These are phyloP conservation scores for Heterohyrax brucei DNA, from an alignment of 2,797 vertebrate genomes.

Conservation along the genomic window DNA sequence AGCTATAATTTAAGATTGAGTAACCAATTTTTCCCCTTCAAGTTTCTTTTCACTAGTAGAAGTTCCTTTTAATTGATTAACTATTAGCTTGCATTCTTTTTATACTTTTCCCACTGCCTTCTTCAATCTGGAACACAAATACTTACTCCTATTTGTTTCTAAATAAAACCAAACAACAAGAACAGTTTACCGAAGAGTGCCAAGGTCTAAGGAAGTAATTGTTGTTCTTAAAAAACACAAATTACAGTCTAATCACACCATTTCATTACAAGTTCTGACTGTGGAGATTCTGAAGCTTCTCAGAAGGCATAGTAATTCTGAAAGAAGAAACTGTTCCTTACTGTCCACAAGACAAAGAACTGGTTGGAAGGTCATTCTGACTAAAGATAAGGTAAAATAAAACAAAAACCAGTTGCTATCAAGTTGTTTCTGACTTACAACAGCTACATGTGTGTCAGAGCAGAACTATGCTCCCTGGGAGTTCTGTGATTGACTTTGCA, in stretches of 20 bases:
- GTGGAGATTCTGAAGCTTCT: neutral
- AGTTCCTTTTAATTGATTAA: neutral
- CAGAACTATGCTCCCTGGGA: no score
- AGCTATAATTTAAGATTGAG: neutral
- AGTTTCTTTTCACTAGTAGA: neutral
- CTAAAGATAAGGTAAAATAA: neutral
- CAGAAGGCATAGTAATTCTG: no score
- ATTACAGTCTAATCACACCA: neutral
- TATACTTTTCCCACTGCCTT: neutral
- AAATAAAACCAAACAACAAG: neutral
- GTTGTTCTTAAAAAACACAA: neutral
- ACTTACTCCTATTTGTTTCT: neutral
- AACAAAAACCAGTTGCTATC: neutral
- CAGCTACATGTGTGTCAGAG: no score
- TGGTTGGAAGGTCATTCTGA: neutral
- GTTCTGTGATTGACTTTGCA: no score
- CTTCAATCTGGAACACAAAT: neutral
- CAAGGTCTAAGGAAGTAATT: neutral
- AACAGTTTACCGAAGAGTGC: neutral
- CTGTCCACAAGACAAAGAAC: no score
- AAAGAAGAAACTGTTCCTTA: neutral
- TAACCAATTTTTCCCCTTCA: neutral
- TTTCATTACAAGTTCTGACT: neutral
- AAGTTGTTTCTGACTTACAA: no score
- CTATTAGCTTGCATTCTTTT: neutral